These are phyloP conservation scores for Procambarus clarkii DNA, from an alignment of 1,140 invertebrate genomes.

Conservation along the genomic window DNA sequence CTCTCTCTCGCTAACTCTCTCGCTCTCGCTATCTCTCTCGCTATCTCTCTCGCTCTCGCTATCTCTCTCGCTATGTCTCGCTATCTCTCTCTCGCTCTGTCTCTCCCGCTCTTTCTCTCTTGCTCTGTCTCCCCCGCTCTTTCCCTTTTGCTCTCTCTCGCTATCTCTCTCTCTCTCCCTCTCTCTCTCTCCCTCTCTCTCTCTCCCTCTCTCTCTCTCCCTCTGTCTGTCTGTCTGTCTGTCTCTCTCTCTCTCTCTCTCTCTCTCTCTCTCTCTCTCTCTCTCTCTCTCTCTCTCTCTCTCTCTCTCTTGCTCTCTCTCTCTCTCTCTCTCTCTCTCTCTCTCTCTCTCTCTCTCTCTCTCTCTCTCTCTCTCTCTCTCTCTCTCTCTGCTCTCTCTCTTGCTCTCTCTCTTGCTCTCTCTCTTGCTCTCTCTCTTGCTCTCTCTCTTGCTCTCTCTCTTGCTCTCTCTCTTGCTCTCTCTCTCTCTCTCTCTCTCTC, in stretches of 20 bases:
- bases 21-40: too few species aligned
- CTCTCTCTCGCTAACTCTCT: too few species aligned
- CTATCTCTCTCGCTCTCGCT: background rate
- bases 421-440: too few species aligned
- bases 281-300: too few species aligned
- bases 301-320: background rate
- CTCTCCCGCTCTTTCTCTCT: too few species aligned
- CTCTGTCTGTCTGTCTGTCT: background rate
- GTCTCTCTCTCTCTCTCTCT: background rate
- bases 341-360: background rate
- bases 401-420: too few species aligned
- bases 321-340: background rate
- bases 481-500: too few species aligned
- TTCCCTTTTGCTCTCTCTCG: background rate
- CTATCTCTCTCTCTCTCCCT: constrained; percentile 9
- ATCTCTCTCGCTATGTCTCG: too few species aligned
- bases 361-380: background rate
- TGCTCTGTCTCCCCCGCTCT: background rate
- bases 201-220: background rate
- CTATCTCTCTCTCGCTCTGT: too few species aligned
- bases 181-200: constrained; percentile 2
- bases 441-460: too few species aligned
- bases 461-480: too few species aligned
- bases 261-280: background rate
- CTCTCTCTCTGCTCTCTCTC: too few species aligned